Conservation (phyloP, 2,113 vertebrate species). For the Microtus montanus region DNA sequence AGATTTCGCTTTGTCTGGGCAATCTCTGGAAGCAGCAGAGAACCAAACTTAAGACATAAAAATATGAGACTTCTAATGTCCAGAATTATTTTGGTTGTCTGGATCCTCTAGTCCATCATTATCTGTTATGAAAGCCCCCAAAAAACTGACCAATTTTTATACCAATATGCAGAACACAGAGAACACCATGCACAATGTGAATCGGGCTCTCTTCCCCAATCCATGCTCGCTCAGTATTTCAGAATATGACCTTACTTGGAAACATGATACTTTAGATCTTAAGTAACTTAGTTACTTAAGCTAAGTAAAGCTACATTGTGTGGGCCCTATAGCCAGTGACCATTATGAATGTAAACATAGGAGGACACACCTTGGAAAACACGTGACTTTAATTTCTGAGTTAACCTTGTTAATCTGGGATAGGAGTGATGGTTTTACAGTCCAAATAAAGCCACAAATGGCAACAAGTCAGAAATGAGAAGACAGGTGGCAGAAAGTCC, state of each 20-base stretch:
- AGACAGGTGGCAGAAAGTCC: too few species aligned
- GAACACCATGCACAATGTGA: rapidly evolving
- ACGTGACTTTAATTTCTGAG: background rate
- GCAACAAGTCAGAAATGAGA: rapidly evolving
- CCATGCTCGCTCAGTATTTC: background rate
- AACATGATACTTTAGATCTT: background rate
- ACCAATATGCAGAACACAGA: background rate
- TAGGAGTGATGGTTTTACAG: background rate
- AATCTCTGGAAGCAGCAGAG: background rate
- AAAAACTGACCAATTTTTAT: background rate
- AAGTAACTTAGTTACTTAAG: background rate
- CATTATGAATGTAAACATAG: background rate
- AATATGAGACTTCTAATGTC: background rate
- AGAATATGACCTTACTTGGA: background rate
- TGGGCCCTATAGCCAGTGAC: too few species aligned
- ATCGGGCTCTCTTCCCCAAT: background rate
- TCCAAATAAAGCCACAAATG: background rate
- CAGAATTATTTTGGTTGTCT: background rate
- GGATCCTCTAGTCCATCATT: background rate
- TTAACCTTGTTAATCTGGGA: background rate
- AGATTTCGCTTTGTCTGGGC: background rate
- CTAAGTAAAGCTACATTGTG: background rate
- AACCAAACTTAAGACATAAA: rapidly evolving
- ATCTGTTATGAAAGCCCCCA: background rate
- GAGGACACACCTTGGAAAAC: background rate